Percentiles rank a stretch among this genome's conserved stretches.
phyloP scores from a whole-genome alignment of 1,140 invertebrate species.

The Pachypsylla venusta region DNA sequence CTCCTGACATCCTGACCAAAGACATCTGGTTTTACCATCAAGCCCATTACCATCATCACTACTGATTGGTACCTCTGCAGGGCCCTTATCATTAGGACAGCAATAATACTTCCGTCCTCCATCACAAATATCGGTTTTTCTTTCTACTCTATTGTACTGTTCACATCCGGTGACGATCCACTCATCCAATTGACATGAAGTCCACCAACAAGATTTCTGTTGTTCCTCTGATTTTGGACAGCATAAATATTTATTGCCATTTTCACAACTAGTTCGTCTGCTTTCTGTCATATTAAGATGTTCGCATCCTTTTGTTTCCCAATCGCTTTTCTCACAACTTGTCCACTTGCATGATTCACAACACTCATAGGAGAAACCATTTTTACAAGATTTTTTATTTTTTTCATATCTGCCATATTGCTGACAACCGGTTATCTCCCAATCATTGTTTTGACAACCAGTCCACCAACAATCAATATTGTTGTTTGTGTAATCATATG shows the following conservation, averaged over 20 bases:
- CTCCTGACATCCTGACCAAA: slow-evolving; percentile 3
- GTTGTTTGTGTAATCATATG: no score
- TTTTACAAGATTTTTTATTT: background rate
- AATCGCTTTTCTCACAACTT: slow-evolving; percentile 12
- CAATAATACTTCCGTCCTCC: background rate
- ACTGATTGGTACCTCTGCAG: background rate
- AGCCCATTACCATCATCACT: background rate
- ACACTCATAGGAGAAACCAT: slow-evolving; percentile 13
- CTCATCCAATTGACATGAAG: background rate
- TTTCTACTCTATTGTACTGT: background rate
- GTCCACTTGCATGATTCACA: slow-evolving; percentile 14
- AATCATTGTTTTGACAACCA: slow-evolving; percentile 12
- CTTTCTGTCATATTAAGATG: slow-evolving; percentile 8
- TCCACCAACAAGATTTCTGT: background rate
- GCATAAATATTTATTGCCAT: slow-evolving; percentile 8
- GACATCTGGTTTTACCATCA: background rate
- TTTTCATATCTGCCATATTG: slow-evolving; percentile 10
- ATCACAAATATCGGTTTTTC: background rate
- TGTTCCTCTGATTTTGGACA: background rate
- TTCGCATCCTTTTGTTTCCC: slow-evolving; percentile 12
- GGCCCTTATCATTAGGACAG: background rate
- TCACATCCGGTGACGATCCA: background rate
- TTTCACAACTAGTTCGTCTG: slow-evolving; percentile 3
- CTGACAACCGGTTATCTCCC: slow-evolving; percentile 13
- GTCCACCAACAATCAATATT: slow-evolving; percentile 17